Evolutionary conservation across 1,140 invertebrate species (phyloP), one percentile per base, ranked within the genome.

Genomic region (Archivesica marissinica): DNA sequence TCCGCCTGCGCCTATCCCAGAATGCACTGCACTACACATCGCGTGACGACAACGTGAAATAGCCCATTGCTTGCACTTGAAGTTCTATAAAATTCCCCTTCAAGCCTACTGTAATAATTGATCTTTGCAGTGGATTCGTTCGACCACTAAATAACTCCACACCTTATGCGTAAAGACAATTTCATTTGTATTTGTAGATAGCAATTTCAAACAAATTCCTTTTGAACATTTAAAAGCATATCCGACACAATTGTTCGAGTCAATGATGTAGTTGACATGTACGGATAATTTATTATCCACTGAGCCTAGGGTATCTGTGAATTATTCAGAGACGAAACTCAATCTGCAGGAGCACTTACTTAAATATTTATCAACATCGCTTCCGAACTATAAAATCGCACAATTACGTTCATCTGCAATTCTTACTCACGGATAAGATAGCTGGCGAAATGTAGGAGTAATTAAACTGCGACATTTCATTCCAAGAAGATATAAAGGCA

Each of bases 321-420:
- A 59, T 59, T 20, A 59, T 64, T 64, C 59, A 64, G 38, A 35
- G 59, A 64, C 33, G 59, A 64, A 64, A 64, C 20, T 15, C 33
- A 64, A 64, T 64, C 59, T 20, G 30, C 30, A 25, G 38, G 30
- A 35, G 15, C n/a, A 3, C 59, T 64, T 64, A 17, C 30, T 64
- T 35, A 64, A 64, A 64, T 64, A 64, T 64, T 64, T 64, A 64
- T 64, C 59, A 35, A 35, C 25, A 33, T 17, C 25, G 28, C 30
- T 17, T 64, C 30, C 20, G 9, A 7, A 33, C 13, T 35, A 20
- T 64, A 64, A 64, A 35, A 33, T 33, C 7, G 28, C 9, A 59
- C 25, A 59, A 30, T 59, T 59, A 35, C 30, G 15, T 64, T 25
- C n/a, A 6, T 64, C 30, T 64, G 1, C 11, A 64, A 1, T 59